Percentiles rank a stretch among this genome's conserved stretches.
Evolutionary conservation across 2,113 vertebrate genomes (phyloP).

Genomic region (Peromyscus leucopus): DNA sequence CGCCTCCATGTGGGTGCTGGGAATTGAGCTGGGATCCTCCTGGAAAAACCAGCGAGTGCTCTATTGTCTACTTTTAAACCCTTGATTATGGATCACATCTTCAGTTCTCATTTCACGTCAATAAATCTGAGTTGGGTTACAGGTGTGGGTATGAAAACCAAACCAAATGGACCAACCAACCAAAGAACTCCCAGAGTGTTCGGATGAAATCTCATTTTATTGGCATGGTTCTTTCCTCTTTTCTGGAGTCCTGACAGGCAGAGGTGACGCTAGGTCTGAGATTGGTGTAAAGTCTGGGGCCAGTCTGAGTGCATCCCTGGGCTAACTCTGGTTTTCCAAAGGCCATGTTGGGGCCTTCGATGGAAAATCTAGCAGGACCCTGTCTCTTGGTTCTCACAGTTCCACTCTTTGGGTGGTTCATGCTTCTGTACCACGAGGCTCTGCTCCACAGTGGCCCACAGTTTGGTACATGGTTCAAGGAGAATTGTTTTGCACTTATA

Average conservation of each 20-base stretch:
- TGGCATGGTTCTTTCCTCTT: background rate
- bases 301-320: background rate
- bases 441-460: background rate
- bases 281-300: background rate
- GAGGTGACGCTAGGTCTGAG: background rate
- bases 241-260: background rate
- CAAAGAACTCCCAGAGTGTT: background rate
- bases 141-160: conserved; percentile 9
- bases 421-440: background rate
- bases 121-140: conserved; percentile 19
- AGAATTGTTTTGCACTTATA: background rate
- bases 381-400: background rate
- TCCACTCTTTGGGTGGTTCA: background rate
- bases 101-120: conserved; percentile 23
- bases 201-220: background rate
- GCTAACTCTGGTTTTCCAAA: background rate
- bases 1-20: background rate
- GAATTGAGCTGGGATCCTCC: background rate
- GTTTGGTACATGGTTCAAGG: background rate
- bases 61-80: background rate
- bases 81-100: conserved; percentile 28
- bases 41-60: background rate
- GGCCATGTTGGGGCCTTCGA: background rate
- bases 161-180: background rate
- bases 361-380: background rate